Conservation (phyloP, 2,888 invertebrate genomes). For the Eristalis pertinax region DNA sequence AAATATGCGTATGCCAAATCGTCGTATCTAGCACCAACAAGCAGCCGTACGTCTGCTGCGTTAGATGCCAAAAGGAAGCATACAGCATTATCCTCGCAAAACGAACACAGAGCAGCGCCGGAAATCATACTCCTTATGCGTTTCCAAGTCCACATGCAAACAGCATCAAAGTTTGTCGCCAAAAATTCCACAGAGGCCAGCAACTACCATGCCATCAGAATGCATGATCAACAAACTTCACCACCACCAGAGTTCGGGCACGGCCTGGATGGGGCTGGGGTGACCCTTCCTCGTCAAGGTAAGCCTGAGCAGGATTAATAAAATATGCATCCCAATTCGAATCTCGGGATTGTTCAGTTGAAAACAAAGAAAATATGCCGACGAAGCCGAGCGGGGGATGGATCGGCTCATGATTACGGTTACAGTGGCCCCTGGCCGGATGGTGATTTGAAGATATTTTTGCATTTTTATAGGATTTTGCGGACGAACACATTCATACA, state of each 20-base stretch:
- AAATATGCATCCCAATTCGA: constrained; percentile 68
- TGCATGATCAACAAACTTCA: constrained; percentile 13
- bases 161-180: constrained; percentile 46
- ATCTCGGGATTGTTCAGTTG: constrained; percentile 42
- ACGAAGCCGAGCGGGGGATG: neutral
- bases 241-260: neutral
- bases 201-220: constrained; percentile 44
- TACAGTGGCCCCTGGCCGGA: constrained; percentile 35
- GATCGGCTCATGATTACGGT: constrained; percentile 11
- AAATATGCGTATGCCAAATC: constrained; percentile 64
- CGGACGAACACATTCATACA: neutral
- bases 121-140: constrained; percentile 46
- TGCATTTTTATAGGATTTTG: constrained; percentile 61
- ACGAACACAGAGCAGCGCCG: constrained; percentile 10
- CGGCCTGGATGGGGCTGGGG: neutral
- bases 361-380: constrained; percentile 55
- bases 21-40: neutral
- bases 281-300: constrained; percentile 21
- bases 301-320: constrained; percentile 41
- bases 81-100: constrained; percentile 39
- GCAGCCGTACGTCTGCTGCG: neutral
- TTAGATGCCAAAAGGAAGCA: constrained; percentile 36
- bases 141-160: constrained; percentile 12
- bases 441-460: constrained; percentile 36
- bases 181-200: constrained; percentile 65